phyloP scores from a whole-genome alignment of 2,797 vertebrate species.

The Onychomys arenicola region DNA sequence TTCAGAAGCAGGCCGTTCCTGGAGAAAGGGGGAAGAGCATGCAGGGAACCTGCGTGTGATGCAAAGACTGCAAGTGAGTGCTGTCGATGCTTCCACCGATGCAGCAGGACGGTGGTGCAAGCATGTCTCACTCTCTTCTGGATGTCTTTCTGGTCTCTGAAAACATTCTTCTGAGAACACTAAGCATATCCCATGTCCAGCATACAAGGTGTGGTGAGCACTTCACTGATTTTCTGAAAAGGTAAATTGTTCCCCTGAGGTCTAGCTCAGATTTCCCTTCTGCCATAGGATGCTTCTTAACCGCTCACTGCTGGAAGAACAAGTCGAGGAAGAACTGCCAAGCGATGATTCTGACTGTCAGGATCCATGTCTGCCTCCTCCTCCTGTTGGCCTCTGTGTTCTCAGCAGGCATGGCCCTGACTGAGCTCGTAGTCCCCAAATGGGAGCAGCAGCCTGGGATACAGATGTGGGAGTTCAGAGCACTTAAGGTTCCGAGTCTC shows the following conservation, averaged over 20 bases:
- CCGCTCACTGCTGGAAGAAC: not conserved
- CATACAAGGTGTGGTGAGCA: not conserved
- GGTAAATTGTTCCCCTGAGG: not conserved
- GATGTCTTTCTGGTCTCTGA: constrained; percentile 14
- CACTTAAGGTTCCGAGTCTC: not conserved
- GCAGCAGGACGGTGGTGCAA: not conserved
- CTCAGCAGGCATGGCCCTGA: accelerated
- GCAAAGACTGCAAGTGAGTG: not conserved
- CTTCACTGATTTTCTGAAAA: constrained; percentile 40
- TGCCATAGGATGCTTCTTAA: not conserved
- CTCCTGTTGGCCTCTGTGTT: not conserved
- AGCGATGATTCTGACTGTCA: not conserved
- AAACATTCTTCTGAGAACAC: not conserved
- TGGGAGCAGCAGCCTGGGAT: not conserved
- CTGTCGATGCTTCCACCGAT: not conserved
- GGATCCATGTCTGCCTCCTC: not conserved
- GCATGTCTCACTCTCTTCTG: not conserved
- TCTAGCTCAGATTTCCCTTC: not conserved
- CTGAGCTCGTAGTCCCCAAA: not conserved
- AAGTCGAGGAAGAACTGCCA: not conserved
- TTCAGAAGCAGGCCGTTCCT: not conserved
- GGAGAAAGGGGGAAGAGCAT: not conserved
- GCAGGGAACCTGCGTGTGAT: not conserved
- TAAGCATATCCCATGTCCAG: not conserved
- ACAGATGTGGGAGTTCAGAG: not conserved